Percentiles rank a stretch among this genome's conserved stretches.
phyloP scores from a whole-genome alignment of 2,797 vertebrate genomes.

The Poecilia gillii region DNA sequence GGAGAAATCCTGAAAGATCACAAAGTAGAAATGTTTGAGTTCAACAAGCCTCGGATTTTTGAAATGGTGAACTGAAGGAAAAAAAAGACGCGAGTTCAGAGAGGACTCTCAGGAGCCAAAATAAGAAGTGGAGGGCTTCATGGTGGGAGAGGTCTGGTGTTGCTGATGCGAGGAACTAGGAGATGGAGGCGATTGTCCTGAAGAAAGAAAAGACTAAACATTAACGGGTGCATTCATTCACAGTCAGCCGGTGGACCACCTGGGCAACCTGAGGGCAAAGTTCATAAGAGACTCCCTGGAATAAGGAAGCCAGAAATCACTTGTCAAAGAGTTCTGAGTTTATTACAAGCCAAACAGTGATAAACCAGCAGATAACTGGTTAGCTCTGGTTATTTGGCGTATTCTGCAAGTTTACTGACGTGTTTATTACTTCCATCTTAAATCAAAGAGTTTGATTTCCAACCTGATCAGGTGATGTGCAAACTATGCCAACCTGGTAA shows the following conservation, averaged over 20 bases:
- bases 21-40: not conserved
- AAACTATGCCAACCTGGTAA: not conserved
- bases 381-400: not conserved
- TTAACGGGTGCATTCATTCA: not conserved
- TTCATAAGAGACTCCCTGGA: not conserved
- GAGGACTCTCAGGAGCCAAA: conserved; percentile 69
- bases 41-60: not conserved
- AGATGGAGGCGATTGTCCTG: conserved; percentile 74
- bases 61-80: not conserved
- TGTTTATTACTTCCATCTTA: not conserved
- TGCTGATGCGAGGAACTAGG: conserved; percentile 78
- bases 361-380: not conserved
- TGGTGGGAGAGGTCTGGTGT: conserved; percentile 66
- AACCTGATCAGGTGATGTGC: not conserved
- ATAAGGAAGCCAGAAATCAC: not conserved
- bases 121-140: conserved; percentile 71
- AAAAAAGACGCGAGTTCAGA: not conserved
- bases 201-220: not conserved
- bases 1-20: not conserved
- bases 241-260: not conserved
- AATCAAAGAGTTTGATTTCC: not conserved
- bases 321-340: not conserved
- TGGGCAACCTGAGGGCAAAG: not conserved
- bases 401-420: not conserved
- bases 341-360: not conserved